Base-by-base conservation (phyloP, 2,797 vertebrate genomes). In the Hipposideros larvatus region DNA sequence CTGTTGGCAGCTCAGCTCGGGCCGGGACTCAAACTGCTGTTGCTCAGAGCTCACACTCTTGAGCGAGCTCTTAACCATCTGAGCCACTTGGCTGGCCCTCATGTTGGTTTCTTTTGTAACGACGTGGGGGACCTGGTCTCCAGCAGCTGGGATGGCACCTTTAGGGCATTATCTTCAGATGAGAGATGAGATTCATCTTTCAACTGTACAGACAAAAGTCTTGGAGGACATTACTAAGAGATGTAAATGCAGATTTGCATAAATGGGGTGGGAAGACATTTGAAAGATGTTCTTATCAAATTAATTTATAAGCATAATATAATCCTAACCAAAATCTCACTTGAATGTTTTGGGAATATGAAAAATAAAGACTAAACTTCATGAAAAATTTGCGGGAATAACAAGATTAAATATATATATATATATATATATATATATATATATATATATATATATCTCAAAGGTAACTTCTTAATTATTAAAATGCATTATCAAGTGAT, bases 311-410 rank as follows among this genome's bases (percentile, higher is more conserved):
- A 59, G 14, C 9, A 75, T 55, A 88, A 85, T 51, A 37, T 46
- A 86, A 91, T 55, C 41, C 41, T 74, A 74, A 95, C 16, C 24
- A 79, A 92, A 90, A 77, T 74, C 31, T 66, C 31, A 75, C 15
- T 15, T 92, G n/a, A 74, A 53, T 37, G 63, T 83, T 90, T 55
- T 48, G 18, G 22, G 16, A 89, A 75, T 87, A 74, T 74, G 16
- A 96, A 94, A 93, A 94, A 68, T 87, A 66, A 89, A 95, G 63
- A 37, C 31, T 87, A 55, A 21, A 66, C 19, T 71, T 95, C 21
- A 70, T 57, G 21, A 87, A 86, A 18, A 94, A 91, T 71, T 82
- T 87, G 22, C 34, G 11, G 63, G 55, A 73, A 89, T 70, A 95
- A 8, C 13, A 92, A 88, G 68, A 74, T 61, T n/a, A 10, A 68